Percentiles rank a stretch among this genome's conserved stretches.
These are phyloP conservation scores for Drosophila baimaii DNA, from an alignment of 1,140 invertebrate genomes.

Conservation along the genomic window DNA sequence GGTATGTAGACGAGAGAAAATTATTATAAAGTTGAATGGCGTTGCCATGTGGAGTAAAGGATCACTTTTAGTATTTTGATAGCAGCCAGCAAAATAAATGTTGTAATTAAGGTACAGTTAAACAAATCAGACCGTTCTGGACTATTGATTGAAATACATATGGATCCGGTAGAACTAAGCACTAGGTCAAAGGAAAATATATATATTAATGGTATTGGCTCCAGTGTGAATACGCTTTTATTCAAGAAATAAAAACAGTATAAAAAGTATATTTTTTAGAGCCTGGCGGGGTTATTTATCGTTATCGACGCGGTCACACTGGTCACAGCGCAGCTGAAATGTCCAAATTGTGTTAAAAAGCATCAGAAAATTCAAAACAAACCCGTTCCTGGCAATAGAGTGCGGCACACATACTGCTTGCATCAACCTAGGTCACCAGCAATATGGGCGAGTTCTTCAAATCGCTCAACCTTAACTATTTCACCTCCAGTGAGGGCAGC, in stretches of 20 bases:
- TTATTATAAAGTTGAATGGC: too few relatives aligned
- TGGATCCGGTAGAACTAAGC: too few relatives aligned
- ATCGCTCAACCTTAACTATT: conserved; percentile 92
- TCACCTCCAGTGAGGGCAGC: conserved; percentile 86
- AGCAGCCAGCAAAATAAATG: too few relatives aligned
- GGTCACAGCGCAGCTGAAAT: conserved; percentile 43
- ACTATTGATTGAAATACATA: too few relatives aligned
- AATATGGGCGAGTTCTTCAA: conserved; percentile 95
- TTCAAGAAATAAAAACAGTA: not conserved
- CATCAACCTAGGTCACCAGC: conserved; percentile 18
- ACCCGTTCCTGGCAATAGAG: conserved; percentile 23
- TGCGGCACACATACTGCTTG: not conserved
- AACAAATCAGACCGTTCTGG: too few relatives aligned
- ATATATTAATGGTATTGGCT: too few relatives aligned
- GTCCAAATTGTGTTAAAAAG: conserved; percentile 58
- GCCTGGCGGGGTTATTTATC: not conserved
- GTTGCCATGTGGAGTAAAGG: too few relatives aligned
- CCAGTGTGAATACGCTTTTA: too few relatives aligned
- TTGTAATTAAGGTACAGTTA: too few relatives aligned
- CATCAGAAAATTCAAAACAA: conserved; percentile 25
- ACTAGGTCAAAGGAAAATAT: too few relatives aligned
- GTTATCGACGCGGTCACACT: conserved; percentile 11
- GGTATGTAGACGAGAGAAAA: too few relatives aligned
- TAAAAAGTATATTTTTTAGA: not conserved
- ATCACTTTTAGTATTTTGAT: too few relatives aligned